Evolutionary conservation across 2,113 vertebrate genomes (phyloP).

Genomic region (Coptodon bakossiorum): DNA sequence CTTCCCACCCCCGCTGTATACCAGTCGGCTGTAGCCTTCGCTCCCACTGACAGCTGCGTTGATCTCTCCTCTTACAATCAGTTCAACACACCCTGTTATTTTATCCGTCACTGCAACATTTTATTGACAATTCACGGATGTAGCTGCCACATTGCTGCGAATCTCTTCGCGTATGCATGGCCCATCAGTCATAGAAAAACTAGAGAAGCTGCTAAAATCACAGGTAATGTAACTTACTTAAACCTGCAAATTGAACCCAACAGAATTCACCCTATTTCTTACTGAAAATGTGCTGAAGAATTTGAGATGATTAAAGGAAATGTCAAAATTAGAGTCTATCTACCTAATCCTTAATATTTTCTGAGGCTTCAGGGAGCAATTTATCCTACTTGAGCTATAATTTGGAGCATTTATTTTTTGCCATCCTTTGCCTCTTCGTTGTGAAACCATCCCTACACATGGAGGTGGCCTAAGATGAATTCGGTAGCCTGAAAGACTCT

Average conservation of each 20-base stretch:
- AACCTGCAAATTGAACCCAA: not conserved
- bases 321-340: not conserved
- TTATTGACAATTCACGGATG: not conserved
- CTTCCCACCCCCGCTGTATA: not conserved
- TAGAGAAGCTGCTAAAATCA: not conserved
- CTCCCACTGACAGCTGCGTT: not conserved
- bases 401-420: not conserved
- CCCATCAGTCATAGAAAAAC: not conserved
- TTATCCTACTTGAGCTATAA: not conserved
- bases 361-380: not conserved
- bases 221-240: not conserved
- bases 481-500: not conserved
- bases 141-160: not conserved
- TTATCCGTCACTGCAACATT: not conserved
- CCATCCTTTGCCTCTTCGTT: not conserved
- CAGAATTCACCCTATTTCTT: not conserved
- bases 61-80: not conserved
- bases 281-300: too few relatives aligned
- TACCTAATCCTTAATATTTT: not conserved
- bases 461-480: not conserved
- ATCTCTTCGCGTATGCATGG: fast-evolving
- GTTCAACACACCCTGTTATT: not conserved
- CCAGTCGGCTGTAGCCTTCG: not conserved
- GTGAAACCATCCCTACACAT: not conserved
- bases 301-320: not conserved